Evolutionary conservation across 2,888 invertebrate genomes (phyloP).

Genomic region (Drosophila eohydei): DNA sequence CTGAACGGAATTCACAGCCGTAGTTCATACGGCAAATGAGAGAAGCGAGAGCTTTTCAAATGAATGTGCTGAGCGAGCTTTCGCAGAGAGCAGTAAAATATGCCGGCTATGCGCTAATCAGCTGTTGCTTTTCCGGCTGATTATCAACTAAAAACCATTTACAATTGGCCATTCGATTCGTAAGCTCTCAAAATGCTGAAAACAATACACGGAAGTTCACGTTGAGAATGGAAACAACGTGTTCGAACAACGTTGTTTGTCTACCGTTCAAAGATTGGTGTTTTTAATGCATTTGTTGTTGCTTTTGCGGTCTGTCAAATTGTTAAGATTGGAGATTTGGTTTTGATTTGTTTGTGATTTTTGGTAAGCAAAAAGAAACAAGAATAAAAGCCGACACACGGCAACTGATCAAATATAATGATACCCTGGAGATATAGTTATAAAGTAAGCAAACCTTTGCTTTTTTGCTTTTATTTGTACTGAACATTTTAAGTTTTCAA

Average conservation of each 20-base stretch:
- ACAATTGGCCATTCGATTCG: conserved; percentile 23
- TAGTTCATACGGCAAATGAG: conserved; percentile 7
- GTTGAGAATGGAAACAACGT: conserved; percentile 21
- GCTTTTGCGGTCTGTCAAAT: neutral
- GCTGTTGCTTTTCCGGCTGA: conserved; percentile 49
- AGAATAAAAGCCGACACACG: neutral
- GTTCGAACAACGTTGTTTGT: conserved; percentile 27
- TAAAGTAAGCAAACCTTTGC: too few species aligned
- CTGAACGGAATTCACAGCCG: conserved; percentile 56
- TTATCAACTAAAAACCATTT: conserved; percentile 29
- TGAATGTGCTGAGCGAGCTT: conserved; percentile 5
- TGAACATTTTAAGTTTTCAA: neutral
- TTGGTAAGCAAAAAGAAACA: conserved; percentile 8
- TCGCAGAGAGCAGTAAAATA: conserved; percentile 16
- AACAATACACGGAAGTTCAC: conserved; percentile 58
- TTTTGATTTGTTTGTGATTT: conserved; percentile 31
- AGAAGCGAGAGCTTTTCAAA: conserved; percentile 60
- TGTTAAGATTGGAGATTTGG: conserved; percentile 19
- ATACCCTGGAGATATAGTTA: conserved; percentile 5
- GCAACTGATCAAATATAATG: neutral
- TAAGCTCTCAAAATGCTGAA: conserved; percentile 32
- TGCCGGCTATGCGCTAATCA: conserved; percentile 58
- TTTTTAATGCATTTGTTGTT: conserved; percentile 4
- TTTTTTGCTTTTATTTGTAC: neutral
- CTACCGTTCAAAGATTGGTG: conserved; percentile 12